Conservation (phyloP, 1,140 invertebrate genomes). For the Zaprionus inermis region DNA sequence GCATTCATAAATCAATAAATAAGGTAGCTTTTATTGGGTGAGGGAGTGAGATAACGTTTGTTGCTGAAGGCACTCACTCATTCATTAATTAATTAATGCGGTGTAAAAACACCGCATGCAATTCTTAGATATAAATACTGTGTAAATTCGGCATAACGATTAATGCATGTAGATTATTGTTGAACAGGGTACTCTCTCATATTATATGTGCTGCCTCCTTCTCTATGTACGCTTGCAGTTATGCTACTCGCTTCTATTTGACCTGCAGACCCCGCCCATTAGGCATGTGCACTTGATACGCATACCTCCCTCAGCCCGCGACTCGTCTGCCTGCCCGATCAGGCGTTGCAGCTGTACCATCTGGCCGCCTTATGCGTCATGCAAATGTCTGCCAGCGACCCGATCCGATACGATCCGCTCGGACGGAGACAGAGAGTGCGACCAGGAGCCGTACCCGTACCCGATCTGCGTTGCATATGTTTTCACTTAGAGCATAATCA, state of each 20-base stretch:
- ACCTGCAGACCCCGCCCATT: background rate
- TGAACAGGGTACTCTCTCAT: no score
- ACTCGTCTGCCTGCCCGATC: slow-evolving; percentile 16
- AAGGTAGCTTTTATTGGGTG: no score
- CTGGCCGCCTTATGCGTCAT: slow-evolving; percentile 46
- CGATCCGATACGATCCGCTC: slow-evolving; percentile 5
- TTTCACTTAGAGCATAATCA: slow-evolving; percentile 66
- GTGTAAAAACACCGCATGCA: no score
- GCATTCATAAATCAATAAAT: no score
- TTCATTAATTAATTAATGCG: no score
- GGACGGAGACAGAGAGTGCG: background rate
- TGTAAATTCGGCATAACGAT: no score
- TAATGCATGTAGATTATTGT: no score
- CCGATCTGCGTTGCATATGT: slow-evolving; percentile 60
- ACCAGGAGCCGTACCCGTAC: background rate
- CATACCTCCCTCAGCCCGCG: background rate
- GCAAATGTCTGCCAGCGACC: slow-evolving; percentile 16
- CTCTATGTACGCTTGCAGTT: background rate
- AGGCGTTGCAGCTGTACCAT: slow-evolving; percentile 36
- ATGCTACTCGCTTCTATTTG: background rate
- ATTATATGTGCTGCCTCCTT: no score
- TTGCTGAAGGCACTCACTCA: no score
- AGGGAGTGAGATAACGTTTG: no score
- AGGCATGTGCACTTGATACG: slow-evolving; percentile 1
- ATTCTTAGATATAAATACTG: no score